Conservation (phyloP, 2,888 invertebrate species). For the Spodoptera exigua region DNA sequence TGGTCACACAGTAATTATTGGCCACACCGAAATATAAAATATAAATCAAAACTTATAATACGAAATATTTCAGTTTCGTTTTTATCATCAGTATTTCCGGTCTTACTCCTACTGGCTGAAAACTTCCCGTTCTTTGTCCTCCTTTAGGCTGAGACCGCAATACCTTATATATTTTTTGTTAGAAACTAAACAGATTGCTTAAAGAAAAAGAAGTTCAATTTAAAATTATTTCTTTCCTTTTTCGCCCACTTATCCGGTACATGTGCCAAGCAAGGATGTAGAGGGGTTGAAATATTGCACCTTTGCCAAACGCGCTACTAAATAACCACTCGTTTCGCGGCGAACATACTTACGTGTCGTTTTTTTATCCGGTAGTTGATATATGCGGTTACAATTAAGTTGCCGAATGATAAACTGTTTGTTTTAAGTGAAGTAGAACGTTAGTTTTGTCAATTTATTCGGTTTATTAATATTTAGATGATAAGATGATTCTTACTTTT, state of each 20-base stretch:
- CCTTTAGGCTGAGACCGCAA: too few relatives aligned
- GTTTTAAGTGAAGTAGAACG: not conserved
- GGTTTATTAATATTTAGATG: too few relatives aligned
- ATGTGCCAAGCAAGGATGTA: constrained; percentile 59
- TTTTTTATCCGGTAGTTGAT: constrained; percentile 14
- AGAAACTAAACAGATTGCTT: constrained; percentile 62
- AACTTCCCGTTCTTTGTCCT: too few relatives aligned
- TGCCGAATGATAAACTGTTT: not conserved
- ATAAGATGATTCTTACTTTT: too few relatives aligned
- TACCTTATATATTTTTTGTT: too few relatives aligned
- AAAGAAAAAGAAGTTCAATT: constrained; percentile 47
- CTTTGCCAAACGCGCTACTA: constrained; percentile 48
- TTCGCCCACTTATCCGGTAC: constrained; percentile 62
- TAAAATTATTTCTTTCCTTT: constrained; percentile 61
- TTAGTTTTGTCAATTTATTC: too few relatives aligned
- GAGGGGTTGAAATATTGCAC: constrained; percentile 56
- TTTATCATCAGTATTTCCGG: too few relatives aligned
- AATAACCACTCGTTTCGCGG: constrained; percentile 42
- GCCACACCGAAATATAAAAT: too few relatives aligned
- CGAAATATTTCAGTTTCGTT: too few relatives aligned
- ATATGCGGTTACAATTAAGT: constrained; percentile 20
- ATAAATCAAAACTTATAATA: too few relatives aligned
- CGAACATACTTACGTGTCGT: constrained; percentile 19
- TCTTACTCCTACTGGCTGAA: too few relatives aligned
- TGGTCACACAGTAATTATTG: too few relatives aligned